A percentile compares a stretch with the other conserved stretches of the same genome.
These are phyloP conservation scores for Alectura lathami DNA, from an alignment of 2,113 vertebrate genomes.

Conservation along the genomic window DNA sequence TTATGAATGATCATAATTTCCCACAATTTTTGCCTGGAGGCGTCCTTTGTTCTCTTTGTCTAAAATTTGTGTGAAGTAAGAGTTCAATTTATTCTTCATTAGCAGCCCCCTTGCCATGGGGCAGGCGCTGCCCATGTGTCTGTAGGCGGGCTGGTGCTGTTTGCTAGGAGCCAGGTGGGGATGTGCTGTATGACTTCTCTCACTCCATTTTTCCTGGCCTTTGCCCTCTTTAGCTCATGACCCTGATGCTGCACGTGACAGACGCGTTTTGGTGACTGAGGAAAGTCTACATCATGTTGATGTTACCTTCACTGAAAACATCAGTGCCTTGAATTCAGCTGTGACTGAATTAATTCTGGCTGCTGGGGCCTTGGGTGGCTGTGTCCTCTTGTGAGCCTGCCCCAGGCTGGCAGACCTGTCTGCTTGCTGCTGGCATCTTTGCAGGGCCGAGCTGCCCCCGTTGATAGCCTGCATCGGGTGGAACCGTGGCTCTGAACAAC, in stretches of 20 bases:
- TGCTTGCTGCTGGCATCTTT: not conserved
- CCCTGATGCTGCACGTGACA: fast-evolving
- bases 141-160: fast-evolving
- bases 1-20: not conserved
- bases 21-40: constrained; percentile 43
- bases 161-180: not conserved
- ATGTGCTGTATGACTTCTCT: not conserved
- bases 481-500: not conserved
- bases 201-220: not conserved
- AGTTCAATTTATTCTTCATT: not conserved
- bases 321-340: not conserved
- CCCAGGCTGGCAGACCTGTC: too few species aligned
- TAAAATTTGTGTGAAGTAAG: constrained; percentile 23
- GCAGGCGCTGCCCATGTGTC: not conserved
- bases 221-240: fast-evolving
- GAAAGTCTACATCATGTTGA: not conserved
- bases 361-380: not conserved
- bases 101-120: not conserved
- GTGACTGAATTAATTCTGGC: not conserved
- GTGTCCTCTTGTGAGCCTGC: not conserved
- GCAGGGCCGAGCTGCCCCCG: not conserved
- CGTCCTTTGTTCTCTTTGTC: constrained; percentile 55
- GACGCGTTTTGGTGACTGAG: not conserved
- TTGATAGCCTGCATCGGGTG: not conserved
- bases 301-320: not conserved